Evolutionary conservation across 2,113 vertebrate species (phyloP), one percentile per base, ranked within the genome.

Genomic region (Psilopsiagon aymara): DNA sequence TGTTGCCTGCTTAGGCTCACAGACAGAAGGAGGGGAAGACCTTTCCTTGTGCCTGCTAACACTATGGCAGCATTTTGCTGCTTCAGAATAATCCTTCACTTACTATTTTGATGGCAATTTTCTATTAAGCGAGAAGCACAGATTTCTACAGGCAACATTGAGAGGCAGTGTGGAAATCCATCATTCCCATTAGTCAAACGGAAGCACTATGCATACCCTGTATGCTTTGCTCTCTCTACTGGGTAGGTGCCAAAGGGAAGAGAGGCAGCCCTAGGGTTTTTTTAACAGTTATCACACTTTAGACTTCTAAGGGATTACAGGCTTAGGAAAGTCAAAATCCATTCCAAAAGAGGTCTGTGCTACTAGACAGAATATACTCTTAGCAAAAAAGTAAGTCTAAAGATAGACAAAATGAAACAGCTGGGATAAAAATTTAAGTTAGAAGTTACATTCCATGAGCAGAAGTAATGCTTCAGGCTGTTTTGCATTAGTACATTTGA

Each of bases 401-500:
- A 80, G 33, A 33, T 7, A 59, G 43, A 35, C 41, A 67, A 88
- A 52, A 21, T 73, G 43, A 64, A 77, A 53, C 51, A 95, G 44
- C 39, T 57, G 68, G 41, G 51, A 41, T 55, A 71, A 94, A 85
- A 92, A 76, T 2, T 6, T 37, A 68, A 95, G 71, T 90, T 76
- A 80, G 43, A 82, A 94, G 75, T 84, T 83, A 2, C 3, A 1
- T 75, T 93, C 55, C 90, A 49, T 1, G 17, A 84, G 90, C 92
- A 96, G 91, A 86, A 93, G 64, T 33, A n/a, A 49, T 91, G 93
- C 91, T 94, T 43, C 82, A 89, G 95, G 84, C 77, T 92, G 75
- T 76, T 94, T 71, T 87, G 79, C 93, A 94, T 92, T 95, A 55
- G 94, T 93, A 90, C 66, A 44, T 93, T 89, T 81, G 79, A 92